phyloP scores from a whole-genome alignment of 1,140 invertebrate species.

The Cotesia typhae region DNA sequence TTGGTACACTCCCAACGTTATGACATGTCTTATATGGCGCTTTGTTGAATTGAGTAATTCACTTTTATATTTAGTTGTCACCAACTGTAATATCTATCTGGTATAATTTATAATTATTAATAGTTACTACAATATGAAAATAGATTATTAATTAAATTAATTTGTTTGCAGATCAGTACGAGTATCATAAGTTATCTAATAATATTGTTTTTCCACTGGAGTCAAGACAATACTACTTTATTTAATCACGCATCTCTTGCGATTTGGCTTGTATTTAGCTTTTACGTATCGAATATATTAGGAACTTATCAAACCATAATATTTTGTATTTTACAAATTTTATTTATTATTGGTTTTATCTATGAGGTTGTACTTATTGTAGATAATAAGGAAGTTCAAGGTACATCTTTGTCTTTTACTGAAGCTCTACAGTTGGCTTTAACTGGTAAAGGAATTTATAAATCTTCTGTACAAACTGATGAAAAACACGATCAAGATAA shows the following conservation, averaged over 20 bases:
- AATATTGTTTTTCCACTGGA: conserved; percentile 69
- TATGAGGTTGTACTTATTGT: conserved; percentile 65
- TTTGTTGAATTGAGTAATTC: conserved; percentile 56
- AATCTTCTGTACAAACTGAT: neutral
- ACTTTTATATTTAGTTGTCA: conserved; percentile 61
- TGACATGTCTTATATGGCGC: conserved; percentile 64
- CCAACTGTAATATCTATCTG: conserved; percentile 62
- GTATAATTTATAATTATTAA: conserved; percentile 45
- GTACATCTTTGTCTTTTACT: conserved; percentile 55
- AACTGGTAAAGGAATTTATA: conserved; percentile 41
- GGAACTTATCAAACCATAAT: conserved; percentile 70
- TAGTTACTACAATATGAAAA: no score
- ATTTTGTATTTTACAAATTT: conserved; percentile 66
- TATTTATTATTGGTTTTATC: conserved; percentile 67
- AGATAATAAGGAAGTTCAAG: conserved; percentile 55
- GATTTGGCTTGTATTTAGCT: conserved; percentile 71
- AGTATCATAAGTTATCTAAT: conserved; percentile 65
- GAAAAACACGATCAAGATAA: conserved; percentile 34
- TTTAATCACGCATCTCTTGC: conserved; percentile 70
- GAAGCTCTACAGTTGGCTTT: conserved; percentile 54
- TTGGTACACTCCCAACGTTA: conserved; percentile 68
- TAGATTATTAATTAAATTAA: conserved; percentile 17
- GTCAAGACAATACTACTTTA: conserved; percentile 65
- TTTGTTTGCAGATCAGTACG: conserved; percentile 62
- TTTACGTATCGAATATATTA: conserved; percentile 70